Evolutionary conservation across 1,140 invertebrate genomes (phyloP), one percentile per base, ranked within the genome.

Genomic region (Subanguina moxae): DNA sequence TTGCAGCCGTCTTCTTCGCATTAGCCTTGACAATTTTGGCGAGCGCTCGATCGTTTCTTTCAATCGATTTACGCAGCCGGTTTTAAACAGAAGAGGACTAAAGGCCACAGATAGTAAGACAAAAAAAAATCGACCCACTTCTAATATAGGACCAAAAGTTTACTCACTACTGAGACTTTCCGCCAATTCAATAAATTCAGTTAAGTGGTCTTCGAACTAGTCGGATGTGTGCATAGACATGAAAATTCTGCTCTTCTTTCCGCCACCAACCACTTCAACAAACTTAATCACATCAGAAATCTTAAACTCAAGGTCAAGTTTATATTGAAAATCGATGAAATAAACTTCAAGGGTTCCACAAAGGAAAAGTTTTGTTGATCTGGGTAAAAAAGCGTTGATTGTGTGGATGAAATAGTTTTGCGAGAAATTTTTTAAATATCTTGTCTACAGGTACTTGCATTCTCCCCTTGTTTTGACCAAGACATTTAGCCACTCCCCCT

Each of bases 391-490:
- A 70, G 23, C 58, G 25, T 25, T 59, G 52, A 43, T 68, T 70
- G 43, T 59, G 43, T 19, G 68, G 56, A 15, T 17, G 25, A 32
- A 70, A 38, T 17, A 52, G 43, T 28, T 58, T 11, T 1, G 13
- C 32, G 23, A 70, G 43, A 9, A n/a, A n/a, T 17, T 5, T 19
- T 27, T 64, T 66, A 45, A 68, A 57, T 25, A 21, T 58, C 9
- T n/a, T 5, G 3, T 56, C 27, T 8, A 70, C 48, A 38, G 21
- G 21, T 17, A 70, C 27, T 17, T 70, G 68, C 42, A 42, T 11
- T 30, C 77, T 46, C 1, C 77, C 77, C 61, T 78, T 78, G n/a
- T 30, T 65, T 46, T 65, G 64, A 1, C 77, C 77, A 3, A 79
- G 63, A 68, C 77, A 79, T 25, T 61, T 46, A 1, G 62, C 58